Conservation (phyloP, 2,888 invertebrate genomes). For the Idaea biselata region DNA sequence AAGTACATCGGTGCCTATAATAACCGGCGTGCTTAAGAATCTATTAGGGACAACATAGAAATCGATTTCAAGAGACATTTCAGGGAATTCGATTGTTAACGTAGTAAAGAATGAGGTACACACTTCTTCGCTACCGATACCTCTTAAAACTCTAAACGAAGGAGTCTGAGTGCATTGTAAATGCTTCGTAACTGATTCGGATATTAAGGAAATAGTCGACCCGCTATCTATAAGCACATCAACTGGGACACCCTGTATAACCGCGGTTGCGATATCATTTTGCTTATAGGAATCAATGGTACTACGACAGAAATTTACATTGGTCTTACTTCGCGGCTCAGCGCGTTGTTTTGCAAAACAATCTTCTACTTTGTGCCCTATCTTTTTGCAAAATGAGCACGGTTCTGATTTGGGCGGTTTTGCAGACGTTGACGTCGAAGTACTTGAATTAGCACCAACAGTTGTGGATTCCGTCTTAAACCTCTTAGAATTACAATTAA, state of each 20-base stretch:
- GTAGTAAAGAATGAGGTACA: constrained; percentile 17
- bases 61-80: constrained; percentile 27
- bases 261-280: constrained; percentile 11
- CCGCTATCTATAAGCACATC: constrained; percentile 31
- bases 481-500: not conserved
- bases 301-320: constrained; percentile 23
- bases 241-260: constrained; percentile 20
- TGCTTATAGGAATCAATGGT: not conserved
- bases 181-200: constrained; percentile 20
- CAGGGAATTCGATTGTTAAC: constrained; percentile 24
- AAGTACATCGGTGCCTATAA: constrained; percentile 30
- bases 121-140: constrained; percentile 21
- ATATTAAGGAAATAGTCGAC: constrained; percentile 23
- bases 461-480: not conserved
- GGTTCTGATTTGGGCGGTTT: not conserved
- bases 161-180: constrained; percentile 20
- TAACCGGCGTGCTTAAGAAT: constrained; percentile 25
- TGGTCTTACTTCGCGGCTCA: constrained; percentile 3
- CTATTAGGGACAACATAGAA: constrained; percentile 19
- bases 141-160: constrained; percentile 16
- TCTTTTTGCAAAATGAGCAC: constrained; percentile 30
- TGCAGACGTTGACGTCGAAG: not conserved
- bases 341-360: constrained; percentile 26
- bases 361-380: constrained; percentile 22
- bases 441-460: not conserved